Conservation (phyloP, 2,888 invertebrate species). For the Lypha dubia region DNA sequence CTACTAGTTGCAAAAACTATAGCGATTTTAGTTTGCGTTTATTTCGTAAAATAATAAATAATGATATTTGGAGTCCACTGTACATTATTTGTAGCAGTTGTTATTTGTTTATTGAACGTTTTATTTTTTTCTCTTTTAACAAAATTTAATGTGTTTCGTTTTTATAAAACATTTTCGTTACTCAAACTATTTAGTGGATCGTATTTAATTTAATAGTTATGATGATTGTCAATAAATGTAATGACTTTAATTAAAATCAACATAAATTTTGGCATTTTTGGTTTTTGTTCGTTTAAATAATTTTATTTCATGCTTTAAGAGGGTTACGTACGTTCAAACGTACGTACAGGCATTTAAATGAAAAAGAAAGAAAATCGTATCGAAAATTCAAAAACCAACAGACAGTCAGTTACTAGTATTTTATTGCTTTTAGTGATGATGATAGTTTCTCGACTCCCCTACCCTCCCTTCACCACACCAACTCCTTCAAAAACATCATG, state of each 20-base stretch:
- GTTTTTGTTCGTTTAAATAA: slow-evolving; percentile 16
- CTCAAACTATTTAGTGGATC: slow-evolving; percentile 20
- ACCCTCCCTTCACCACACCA: not conserved
- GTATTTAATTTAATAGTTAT: slow-evolving; percentile 63
- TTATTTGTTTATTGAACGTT: slow-evolving; percentile 21
- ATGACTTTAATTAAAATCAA: slow-evolving; percentile 71
- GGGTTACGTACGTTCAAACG: not conserved
- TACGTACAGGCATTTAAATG: not conserved
- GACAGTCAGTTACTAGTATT: slow-evolving; percentile 25
- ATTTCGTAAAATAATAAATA: not conserved
- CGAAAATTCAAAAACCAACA: not conserved
- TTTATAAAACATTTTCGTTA: slow-evolving; percentile 59
- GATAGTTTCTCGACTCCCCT: not conserved
- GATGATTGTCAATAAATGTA: slow-evolving; percentile 70
- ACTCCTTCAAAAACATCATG: slow-evolving; percentile 35
- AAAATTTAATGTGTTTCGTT: slow-evolving; percentile 32
- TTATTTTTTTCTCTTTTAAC: not conserved
- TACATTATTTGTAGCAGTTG: slow-evolving; percentile 15
- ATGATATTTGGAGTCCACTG: no score
- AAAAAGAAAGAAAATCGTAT: not conserved
- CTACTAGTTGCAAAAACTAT: not conserved
- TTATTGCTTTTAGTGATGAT: slow-evolving; percentile 18
- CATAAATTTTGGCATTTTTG: slow-evolving; percentile 63
- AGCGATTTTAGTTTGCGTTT: not conserved
- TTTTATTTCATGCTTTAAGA: slow-evolving; percentile 46